Conservation (phyloP, 2,797 vertebrate genomes). For the Chelon auratus region DNA sequence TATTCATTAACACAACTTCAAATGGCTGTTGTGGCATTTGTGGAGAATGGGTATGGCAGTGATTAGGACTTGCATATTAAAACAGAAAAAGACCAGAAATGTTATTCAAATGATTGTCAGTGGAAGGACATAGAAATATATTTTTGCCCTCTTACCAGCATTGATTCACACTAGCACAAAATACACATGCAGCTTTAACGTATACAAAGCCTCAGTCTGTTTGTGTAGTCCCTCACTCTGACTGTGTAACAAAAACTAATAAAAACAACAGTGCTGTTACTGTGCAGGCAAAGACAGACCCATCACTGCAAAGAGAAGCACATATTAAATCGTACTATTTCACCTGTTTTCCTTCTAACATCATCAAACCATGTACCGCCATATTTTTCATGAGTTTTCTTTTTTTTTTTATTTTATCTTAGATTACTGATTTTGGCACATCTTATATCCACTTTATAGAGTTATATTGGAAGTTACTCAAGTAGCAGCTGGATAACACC, state of each 20-base stretch:
- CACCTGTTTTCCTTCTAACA: conserved; percentile 5
- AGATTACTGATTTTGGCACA: conserved; percentile 26
- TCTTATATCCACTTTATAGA: conserved; percentile 18
- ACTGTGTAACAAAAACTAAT: conserved; percentile 27
- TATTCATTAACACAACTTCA: background rate
- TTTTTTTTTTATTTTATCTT: background rate
- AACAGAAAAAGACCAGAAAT: too few species aligned
- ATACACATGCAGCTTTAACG: conserved; percentile 7
- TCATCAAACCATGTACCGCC: conserved; percentile 3
- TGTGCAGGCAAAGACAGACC: conserved; percentile 14
- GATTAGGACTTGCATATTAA: background rate
- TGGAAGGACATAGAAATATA: background rate
- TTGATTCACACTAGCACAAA: conserved; percentile 12
- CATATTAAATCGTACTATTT: conserved; percentile 18
- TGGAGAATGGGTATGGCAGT: background rate
- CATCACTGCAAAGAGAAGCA: conserved; percentile 14
- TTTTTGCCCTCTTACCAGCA: conserved; percentile 14
- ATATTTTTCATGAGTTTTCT: conserved; percentile 9
- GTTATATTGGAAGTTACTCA: conserved; percentile 28
- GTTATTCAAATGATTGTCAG: background rate
- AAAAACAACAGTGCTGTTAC: conserved; percentile 7
- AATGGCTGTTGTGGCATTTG: background rate
- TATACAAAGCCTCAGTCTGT: conserved; percentile 14
- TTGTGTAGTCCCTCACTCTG: conserved; percentile 12
- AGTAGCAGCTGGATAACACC: conserved; percentile 10